Evolutionary conservation across 2,113 vertebrate genomes (phyloP), one percentile per base, ranked within the genome.

Genomic region (Melanostigma gelatinosum): DNA sequence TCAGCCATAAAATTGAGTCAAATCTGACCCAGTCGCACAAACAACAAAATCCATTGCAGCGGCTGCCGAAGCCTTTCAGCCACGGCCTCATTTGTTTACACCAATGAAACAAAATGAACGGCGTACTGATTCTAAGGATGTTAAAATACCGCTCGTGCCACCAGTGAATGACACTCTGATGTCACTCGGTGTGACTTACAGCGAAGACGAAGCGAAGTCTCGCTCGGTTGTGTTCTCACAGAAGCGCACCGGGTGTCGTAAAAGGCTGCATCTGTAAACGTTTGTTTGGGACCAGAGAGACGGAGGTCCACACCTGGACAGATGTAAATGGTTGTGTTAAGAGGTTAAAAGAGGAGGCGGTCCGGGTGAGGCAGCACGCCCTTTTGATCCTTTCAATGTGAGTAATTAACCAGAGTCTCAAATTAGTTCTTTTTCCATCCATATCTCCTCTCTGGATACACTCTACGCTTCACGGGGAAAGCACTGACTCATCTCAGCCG

Each of bases 401-500:
- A 63, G 66, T 72, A 77, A 89, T 89, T 77, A 85, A 68, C 29
- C 48, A n/a, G 22, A 29, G 48, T 36, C 71, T 29, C 32, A 29
- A 66, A 68, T 66, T 27, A 54, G 8, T 24, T 13, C n/a, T 58
- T 8, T 6, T 22, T 44, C 36, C 72, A 8, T n/a, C 40, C 29
- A 11, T 44, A 48, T 64, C 72, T 63, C 24, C 58, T 34, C 76
- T 57, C 62, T 18, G 27, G 46, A 18, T 6, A 54, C 32, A 29
- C 36, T 8, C 44, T 5, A 34, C 18, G 24, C 68, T 72, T 60
- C 66, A 50, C 40, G 20, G 70, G 32, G 74, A 72, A 84, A 77
- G 34, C 44, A 81, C 78, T 61, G 85, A 92, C 79, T 88, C 77
- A 87, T 83, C 81, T 55, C 85, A 68, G 84, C 76, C 80, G 72